Conservation (phyloP, 1,140 invertebrate species). For the Tetranychus urticae region DNA sequence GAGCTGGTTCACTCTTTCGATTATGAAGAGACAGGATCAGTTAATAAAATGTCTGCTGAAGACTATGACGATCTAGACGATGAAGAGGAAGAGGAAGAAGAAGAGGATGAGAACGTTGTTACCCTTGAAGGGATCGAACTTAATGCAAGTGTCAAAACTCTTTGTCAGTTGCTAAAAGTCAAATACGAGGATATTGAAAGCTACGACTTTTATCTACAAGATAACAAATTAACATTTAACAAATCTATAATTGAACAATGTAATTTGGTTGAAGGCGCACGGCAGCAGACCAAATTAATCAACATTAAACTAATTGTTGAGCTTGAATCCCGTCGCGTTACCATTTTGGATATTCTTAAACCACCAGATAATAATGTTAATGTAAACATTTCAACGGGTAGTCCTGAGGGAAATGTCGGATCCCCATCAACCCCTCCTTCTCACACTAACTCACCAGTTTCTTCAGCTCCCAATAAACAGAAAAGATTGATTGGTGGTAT, state of each 20-base stretch:
- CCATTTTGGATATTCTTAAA: conserved; percentile 11
- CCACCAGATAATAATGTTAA: conserved; percentile 7
- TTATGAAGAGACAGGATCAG: neutral
- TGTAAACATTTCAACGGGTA: neutral
- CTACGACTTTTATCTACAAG: conserved; percentile 11
- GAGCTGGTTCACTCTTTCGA: neutral
- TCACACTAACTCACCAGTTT: neutral
- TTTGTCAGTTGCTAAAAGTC: conserved; percentile 3
- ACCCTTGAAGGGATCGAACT: conserved; percentile 9
- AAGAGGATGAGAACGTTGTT: conserved; percentile 5
- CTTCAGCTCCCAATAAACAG: neutral
- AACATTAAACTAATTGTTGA: conserved; percentile 10
- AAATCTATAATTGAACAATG: conserved; percentile 11
- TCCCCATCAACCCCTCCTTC: neutral
- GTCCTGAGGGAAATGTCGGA: neutral
- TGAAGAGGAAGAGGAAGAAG: conserved; percentile 11
- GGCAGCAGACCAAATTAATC: conserved; percentile 8
- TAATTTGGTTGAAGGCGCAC: conserved; percentile 10
- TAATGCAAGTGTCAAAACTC: conserved; percentile 1
- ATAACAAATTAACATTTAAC: neutral
- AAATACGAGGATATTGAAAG: conserved; percentile 6
- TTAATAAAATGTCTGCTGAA: neutral
- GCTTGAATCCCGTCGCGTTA: conserved; percentile 4
- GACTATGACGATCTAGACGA: conserved; percentile 3
- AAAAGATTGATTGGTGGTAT: conserved; percentile 9